Evolutionary conservation across 2,888 invertebrate species (phyloP), one percentile per base, ranked within the genome.

Genomic region (Mechanitis mazaeus): DNA sequence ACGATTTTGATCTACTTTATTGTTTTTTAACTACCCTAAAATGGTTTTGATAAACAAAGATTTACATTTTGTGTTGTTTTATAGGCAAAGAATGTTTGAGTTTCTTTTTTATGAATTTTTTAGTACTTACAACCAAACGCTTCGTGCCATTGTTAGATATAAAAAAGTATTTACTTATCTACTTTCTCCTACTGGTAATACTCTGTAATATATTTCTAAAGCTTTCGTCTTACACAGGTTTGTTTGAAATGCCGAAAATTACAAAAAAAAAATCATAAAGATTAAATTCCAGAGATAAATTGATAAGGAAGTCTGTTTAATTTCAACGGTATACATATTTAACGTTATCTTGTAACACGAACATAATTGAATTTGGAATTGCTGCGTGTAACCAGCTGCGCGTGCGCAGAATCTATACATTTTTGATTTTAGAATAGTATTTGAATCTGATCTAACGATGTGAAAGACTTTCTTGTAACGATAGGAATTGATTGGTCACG

Each of bases 21-120:
- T 61, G 58, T 54, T 31, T 63, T 67, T 65, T 68, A 62, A 68
- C 63, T 63, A 66, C 38, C 63, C 53, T 42, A 56, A 63, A 63
- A 60, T 61, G 60, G 58, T 53, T 63, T 59, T 64, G 11, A 60
- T 66, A 66, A 66, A 66, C 64, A 66, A 64, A 60, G 56, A 33
- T 33, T 62, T 57, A 56, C 31, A 42, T 62, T 64, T 60, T 59
- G 45, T 54, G 54, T 55, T 50, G 53, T 47, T 60, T 62, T 60
- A 45, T 35, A 61, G 55, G 58, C 3, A 47, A 50, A 31, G 28
- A 56, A 63, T 56, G 59, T 54, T 45, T 56, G 9, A 46, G 54
- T 56, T 56, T 55, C 45, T 9, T 31, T 38, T 31, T 50, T 31
- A 50, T 31, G 31, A 31, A 2, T 31, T 31, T 6, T n/a, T 42